These are phyloP conservation scores for Alosa alosa DNA, from an alignment of 2,113 vertebrate species.

Conservation along the genomic window DNA sequence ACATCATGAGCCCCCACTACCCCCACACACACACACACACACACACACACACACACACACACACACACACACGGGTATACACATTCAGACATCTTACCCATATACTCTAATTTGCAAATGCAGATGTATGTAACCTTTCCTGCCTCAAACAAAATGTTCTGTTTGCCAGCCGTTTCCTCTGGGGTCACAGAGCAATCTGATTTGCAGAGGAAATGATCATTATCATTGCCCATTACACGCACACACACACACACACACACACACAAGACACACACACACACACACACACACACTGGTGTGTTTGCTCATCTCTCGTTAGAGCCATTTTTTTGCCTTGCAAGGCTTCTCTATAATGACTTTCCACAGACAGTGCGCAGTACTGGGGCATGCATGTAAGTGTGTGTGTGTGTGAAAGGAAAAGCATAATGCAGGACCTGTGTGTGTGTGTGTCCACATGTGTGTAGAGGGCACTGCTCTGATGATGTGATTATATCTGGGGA, in stretches of 20 bases:
- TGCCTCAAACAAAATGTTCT: background rate
- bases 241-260: background rate
- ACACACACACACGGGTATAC: background rate
- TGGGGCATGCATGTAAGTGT: background rate
- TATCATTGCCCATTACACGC: background rate
- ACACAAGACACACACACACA: background rate
- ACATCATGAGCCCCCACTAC: background rate
- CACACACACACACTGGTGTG: constrained; percentile 1
- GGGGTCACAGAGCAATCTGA: constrained; percentile 14
- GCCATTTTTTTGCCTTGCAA: background rate
- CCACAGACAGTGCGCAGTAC: background rate
- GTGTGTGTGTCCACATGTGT: constrained; percentile 5
- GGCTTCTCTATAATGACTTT: background rate
- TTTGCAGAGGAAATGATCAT: constrained; percentile 7
- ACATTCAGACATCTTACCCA: background rate
- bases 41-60: constrained; percentile 3
- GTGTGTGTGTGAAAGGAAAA: background rate
- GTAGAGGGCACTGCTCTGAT: background rate
- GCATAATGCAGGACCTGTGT: no score
- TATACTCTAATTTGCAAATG: background rate
- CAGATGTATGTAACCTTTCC: background rate
- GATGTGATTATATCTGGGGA: constrained; percentile 18
- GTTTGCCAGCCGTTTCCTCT: background rate
- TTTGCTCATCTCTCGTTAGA: background rate
- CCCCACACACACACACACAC: background rate